Conservation (phyloP, 2,888 invertebrate genomes). For the Brenthis hecate region DNA sequence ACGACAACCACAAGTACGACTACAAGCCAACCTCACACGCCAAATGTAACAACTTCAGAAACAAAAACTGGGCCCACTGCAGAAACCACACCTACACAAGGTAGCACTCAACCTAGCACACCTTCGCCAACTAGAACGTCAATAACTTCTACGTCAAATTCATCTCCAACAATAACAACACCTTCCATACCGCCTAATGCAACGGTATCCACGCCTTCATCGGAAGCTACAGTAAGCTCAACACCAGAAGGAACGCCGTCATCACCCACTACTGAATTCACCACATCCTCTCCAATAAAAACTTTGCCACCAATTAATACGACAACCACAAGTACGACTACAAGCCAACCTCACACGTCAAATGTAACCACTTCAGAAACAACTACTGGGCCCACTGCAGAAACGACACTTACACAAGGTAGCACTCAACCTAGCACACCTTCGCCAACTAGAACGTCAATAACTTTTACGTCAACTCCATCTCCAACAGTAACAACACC, state of each 20-base stretch:
- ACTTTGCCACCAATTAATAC: slow-evolving; percentile 4
- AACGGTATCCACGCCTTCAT: too few relatives aligned
- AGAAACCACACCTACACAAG: too few relatives aligned
- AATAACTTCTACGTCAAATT: too few relatives aligned
- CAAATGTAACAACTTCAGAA: too few relatives aligned
- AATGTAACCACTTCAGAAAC: not conserved
- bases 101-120: too few relatives aligned
- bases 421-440: not conserved
- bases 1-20: too few relatives aligned
- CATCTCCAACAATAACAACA: too few relatives aligned
- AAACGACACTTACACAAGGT: slow-evolving; percentile 4
- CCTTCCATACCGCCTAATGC: not conserved
- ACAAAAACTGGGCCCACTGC: too few relatives aligned
- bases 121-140: too few relatives aligned
- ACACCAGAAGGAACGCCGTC: not conserved
- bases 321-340: slow-evolving; percentile 2
- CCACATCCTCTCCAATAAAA: slow-evolving; percentile 11
- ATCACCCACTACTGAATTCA: not conserved
- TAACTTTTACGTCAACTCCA: not conserved
- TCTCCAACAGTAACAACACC: not conserved
- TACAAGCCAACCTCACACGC: too few relatives aligned
- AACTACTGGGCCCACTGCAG: not conserved
- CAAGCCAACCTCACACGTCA: not conserved
- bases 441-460: not conserved
- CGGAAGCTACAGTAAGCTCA: too few relatives aligned